A percentile compares a stretch with the other conserved stretches of the same genome.
Evolutionary conservation across 2,888 invertebrate species (phyloP).

Genomic region (Cordilura impudica): DNA sequence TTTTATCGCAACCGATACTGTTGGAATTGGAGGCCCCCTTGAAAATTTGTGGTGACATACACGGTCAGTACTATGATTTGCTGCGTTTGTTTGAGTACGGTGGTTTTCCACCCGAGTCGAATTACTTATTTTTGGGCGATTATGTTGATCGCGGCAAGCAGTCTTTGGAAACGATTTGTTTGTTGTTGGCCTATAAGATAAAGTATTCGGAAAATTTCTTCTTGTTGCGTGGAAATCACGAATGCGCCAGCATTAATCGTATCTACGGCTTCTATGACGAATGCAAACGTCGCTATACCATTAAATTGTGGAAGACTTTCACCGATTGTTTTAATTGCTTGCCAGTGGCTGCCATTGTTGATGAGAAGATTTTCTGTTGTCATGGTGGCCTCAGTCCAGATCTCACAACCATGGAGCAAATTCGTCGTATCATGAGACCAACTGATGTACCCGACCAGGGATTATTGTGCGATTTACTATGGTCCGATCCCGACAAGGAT

Average conservation of each 20-base stretch:
- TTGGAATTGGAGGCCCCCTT: conserved; percentile 98
- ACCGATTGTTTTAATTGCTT: conserved; percentile 99
- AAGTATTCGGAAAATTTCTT: conserved; percentile 99
- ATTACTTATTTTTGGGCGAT: conserved; percentile 98
- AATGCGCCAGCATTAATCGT: conserved; percentile 98
- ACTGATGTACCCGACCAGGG: conserved; percentile 99
- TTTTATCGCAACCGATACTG: conserved; percentile 98
- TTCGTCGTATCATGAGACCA: conserved; percentile 98
- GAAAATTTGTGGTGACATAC: conserved; percentile 99
- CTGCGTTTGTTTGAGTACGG: conserved; percentile 98
- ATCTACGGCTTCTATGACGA: conserved; percentile 99
- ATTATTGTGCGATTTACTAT: conserved; percentile 95
- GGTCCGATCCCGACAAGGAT: conserved; percentile 98
- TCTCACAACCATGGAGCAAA: conserved; percentile 98
- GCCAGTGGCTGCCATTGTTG: conserved; percentile 96
- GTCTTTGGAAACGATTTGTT: conserved; percentile 97
- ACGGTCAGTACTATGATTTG: conserved; percentile 99
- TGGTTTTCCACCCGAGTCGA: conserved; percentile 98
- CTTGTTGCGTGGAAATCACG: conserved; percentile 97
- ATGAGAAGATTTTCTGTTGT: conserved; percentile 88
- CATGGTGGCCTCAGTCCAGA: conserved; percentile 93
- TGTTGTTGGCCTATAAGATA: conserved; percentile 98
- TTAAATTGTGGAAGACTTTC: conserved; percentile 99
- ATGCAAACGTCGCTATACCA: conserved; percentile 96
- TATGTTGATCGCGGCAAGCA: conserved; percentile 99